Evolutionary conservation across 2,113 vertebrate species (phyloP).

Genomic region (Diadophis punctatus): DNA sequence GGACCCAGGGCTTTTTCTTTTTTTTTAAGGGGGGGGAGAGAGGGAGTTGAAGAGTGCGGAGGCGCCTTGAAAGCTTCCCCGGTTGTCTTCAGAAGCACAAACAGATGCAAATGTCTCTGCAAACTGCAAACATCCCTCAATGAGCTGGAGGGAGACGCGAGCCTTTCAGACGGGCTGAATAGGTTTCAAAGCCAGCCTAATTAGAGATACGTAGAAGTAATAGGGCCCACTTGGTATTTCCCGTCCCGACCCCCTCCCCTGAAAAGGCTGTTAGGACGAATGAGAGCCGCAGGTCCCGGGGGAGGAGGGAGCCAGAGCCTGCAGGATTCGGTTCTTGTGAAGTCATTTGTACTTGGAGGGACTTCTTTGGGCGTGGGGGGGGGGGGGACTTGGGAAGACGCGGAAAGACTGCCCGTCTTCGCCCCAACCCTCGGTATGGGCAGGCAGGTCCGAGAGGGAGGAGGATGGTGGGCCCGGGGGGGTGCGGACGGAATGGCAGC

Average conservation of each 20-base stretch:
- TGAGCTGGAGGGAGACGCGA: slow-evolving; percentile 75
- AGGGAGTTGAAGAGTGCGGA: no score
- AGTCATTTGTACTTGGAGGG: slow-evolving; percentile 69
- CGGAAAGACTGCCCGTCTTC: slow-evolving; percentile 14
- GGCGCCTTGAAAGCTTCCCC: slow-evolving; percentile 63
- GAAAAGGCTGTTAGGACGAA: slow-evolving; percentile 60
- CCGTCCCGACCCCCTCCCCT: slow-evolving; percentile 62
- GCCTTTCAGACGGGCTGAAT: slow-evolving; percentile 77
- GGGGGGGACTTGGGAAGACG: not conserved
- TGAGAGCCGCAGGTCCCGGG: not conserved
- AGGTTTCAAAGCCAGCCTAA: slow-evolving; percentile 86
- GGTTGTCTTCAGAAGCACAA: slow-evolving; percentile 79
- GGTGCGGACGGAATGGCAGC: slow-evolving; percentile 44
- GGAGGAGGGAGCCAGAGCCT: not conserved
- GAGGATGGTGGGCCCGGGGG: not conserved
- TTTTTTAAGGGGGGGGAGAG: not conserved
- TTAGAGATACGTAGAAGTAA: slow-evolving; percentile 90
- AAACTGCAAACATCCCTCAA: slow-evolving; percentile 86
- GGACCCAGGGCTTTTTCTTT: slow-evolving; percentile 4
- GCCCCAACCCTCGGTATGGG: slow-evolving; percentile 54
- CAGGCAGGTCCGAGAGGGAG: slow-evolving; percentile 17
- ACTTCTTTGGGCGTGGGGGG: not conserved
- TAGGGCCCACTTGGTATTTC: slow-evolving; percentile 79
- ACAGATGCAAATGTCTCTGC: slow-evolving; percentile 93
- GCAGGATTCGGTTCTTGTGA: slow-evolving; percentile 61